These are phyloP conservation scores for Boulengeromyrus knoepffleri DNA, from an alignment of 2,113 vertebrate species.

Conservation along the genomic window DNA sequence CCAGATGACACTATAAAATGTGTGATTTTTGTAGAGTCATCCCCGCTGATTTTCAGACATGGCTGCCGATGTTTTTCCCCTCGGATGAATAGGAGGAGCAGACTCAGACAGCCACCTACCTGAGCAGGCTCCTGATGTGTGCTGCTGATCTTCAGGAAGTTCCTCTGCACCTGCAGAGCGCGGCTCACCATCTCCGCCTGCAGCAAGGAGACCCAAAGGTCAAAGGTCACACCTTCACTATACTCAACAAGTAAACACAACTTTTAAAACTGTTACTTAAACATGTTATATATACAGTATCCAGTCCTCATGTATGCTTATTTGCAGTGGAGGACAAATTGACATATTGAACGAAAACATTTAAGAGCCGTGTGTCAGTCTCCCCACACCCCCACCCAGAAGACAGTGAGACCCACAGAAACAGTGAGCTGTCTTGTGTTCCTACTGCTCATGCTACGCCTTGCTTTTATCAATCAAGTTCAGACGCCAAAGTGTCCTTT, in stretches of 20 bases:
- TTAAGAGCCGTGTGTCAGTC: neutral
- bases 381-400: neutral
- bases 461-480: neutral
- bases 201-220: slow-evolving; percentile 30
- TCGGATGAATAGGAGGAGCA: neutral
- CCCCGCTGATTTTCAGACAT: neutral
- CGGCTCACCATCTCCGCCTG: slow-evolving; percentile 87
- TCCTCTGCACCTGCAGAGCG: slow-evolving; percentile 79
- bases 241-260: neutral
- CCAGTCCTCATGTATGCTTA: neutral
- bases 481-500: neutral
- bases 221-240: neutral
- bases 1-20: neutral
- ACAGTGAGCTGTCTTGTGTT: neutral
- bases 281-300: neutral
- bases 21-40: neutral
- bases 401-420: neutral
- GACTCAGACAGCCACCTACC: slow-evolving; percentile 57
- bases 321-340: neutral
- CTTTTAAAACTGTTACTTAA: neutral
- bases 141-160: slow-evolving; percentile 77
- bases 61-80: neutral
- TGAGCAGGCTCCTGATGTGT: slow-evolving; percentile 81
- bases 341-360: neutral
- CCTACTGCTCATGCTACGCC: neutral